phyloP scores from a whole-genome alignment of 1,140 invertebrate species.

The Cryptotermes secundus region DNA sequence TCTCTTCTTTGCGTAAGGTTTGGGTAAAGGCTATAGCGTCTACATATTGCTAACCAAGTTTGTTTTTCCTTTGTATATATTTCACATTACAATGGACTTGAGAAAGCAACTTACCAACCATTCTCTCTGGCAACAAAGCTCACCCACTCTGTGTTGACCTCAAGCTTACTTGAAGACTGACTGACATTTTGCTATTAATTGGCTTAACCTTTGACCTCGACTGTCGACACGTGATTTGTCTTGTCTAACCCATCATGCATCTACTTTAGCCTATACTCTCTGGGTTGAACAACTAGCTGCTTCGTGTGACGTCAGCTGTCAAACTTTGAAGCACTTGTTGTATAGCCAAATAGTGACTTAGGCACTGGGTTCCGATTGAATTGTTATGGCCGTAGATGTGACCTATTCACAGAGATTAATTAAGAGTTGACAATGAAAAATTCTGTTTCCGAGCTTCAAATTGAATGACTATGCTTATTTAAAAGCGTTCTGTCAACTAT shows the following conservation, averaged over 20 bases:
- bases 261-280: slow-evolving; percentile 5
- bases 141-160: slow-evolving; percentile 17
- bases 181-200: slow-evolving; percentile 20
- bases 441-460: too few relatives aligned
- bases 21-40: neutral
- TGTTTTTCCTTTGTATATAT: slow-evolving; percentile 13
- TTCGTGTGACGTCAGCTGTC: slow-evolving; percentile 2
- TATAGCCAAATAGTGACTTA: neutral
- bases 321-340: slow-evolving; percentile 7
- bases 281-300: slow-evolving; percentile 1
- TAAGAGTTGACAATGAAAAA: too few relatives aligned
- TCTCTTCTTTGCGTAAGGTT: neutral
- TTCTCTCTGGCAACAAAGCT: neutral
- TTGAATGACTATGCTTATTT: too few relatives aligned
- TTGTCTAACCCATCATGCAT: slow-evolving; percentile 19
- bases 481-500: too few relatives aligned
- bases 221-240: slow-evolving; percentile 17
- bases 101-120: neutral
- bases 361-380: neutral
- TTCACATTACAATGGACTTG: neutral
- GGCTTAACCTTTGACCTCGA: slow-evolving; percentile 17
- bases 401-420: too few relatives aligned
- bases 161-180: slow-evolving; percentile 11
- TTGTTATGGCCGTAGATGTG: neutral
- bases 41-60: neutral